These are phyloP conservation scores for Thalassarche chlororhynchos DNA, from an alignment of 2,113 vertebrate species.

Conservation along the genomic window DNA sequence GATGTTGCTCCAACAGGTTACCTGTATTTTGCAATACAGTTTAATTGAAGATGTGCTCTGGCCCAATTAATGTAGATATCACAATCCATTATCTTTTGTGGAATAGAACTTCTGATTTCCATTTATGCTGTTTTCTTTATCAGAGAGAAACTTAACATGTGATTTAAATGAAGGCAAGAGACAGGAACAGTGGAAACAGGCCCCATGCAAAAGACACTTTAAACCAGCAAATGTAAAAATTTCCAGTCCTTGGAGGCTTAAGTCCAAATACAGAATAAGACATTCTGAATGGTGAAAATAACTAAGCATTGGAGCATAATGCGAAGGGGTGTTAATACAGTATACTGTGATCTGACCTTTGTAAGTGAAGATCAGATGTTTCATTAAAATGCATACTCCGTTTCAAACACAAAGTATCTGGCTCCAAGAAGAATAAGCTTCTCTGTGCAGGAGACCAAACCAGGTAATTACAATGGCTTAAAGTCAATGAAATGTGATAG, in stretches of 20 bases:
- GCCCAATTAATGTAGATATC: not conserved
- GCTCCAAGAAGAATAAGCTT: not conserved
- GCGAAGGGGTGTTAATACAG: not conserved
- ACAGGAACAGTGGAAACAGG: not conserved
- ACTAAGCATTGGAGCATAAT: not conserved
- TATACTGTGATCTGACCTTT: not conserved
- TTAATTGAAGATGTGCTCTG: not conserved
- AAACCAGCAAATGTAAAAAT: not conserved
- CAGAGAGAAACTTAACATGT: not conserved
- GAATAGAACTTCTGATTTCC: not conserved
- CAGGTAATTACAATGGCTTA: not conserved
- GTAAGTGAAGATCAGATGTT: not conserved
- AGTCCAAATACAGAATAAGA: not conserved
- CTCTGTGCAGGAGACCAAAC: not conserved
- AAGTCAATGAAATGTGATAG: not conserved
- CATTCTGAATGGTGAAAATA: not conserved
- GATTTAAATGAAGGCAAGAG: not conserved
- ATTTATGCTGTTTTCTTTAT: not conserved
- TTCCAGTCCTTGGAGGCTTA: not conserved
- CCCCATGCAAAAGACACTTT: not conserved
- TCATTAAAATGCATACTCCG: not conserved
- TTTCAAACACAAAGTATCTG: not conserved
- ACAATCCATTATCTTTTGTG: not conserved
- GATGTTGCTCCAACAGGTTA: not conserved
- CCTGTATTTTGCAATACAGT: not conserved